Evolutionary conservation across 2,888 invertebrate species (phyloP).

Genomic region (Lepeophtheirus nordmannii): DNA sequence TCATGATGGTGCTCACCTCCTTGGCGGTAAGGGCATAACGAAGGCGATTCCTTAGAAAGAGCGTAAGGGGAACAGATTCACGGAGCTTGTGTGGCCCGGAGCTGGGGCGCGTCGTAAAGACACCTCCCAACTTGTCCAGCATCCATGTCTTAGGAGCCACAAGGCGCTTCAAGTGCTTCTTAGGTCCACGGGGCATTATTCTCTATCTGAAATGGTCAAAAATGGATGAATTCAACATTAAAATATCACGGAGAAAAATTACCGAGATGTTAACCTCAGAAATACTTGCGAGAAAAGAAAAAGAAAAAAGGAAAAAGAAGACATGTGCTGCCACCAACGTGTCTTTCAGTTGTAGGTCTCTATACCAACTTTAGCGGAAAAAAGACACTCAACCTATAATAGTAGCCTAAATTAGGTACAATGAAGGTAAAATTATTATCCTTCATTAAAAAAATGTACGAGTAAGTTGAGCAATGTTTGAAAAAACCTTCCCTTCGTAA

Average conservation of each 20-base stretch:
- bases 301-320: background rate
- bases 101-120: slow-evolving; percentile 91
- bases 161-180: slow-evolving; percentile 98
- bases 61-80: slow-evolving; percentile 86
- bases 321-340: slow-evolving; percentile 6
- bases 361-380: no score
- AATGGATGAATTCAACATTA: background rate
- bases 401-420: no score
- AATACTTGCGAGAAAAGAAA: background rate
- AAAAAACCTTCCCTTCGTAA: no score
- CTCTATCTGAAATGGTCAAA: background rate
- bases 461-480: no score
- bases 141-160: slow-evolving; percentile 99
- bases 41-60: slow-evolving; percentile 89
- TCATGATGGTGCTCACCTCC: slow-evolving; percentile 97
- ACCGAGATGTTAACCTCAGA: background rate
- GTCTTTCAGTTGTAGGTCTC: background rate
- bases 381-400: no score
- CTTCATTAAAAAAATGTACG: no score
- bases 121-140: slow-evolving; percentile 97
- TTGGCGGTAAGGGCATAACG: slow-evolving; percentile 94
- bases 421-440: no score
- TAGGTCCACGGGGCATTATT: slow-evolving; percentile 78
- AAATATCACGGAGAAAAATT: background rate
- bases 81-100: slow-evolving; percentile 94